phyloP scores from a whole-genome alignment of 2,797 vertebrate genomes.

The Lagorchestes hirsutus region DNA sequence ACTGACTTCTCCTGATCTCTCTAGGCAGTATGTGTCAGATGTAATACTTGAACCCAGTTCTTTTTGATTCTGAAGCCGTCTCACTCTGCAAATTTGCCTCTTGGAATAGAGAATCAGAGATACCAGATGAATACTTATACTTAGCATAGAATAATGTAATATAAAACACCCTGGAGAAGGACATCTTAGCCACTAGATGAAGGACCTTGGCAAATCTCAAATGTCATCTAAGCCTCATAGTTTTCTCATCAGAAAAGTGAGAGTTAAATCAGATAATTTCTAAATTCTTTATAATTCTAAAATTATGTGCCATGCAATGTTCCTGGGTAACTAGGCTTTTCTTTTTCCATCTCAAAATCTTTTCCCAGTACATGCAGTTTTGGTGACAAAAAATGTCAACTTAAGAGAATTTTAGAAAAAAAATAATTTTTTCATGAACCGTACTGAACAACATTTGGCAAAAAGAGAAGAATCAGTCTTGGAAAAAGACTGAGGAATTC shows the following conservation, averaged over 20 bases:
- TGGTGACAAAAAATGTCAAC: not conserved
- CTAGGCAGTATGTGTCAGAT: not conserved
- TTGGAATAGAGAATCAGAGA: not conserved
- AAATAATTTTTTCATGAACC: not conserved
- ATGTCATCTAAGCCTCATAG: not conserved
- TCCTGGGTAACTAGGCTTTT: not conserved
- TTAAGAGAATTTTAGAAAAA: not conserved
- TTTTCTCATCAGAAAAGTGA: not conserved
- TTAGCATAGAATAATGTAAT: not conserved
- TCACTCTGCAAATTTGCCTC: not conserved
- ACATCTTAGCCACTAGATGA: not conserved
- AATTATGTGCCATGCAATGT: not conserved
- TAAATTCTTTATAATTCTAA: not conserved
- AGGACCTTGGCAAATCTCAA: not conserved
- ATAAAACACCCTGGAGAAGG: not conserved
- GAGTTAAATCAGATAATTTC: not conserved
- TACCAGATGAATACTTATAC: not conserved
- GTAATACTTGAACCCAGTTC: not conserved
- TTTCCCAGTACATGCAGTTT: not conserved
- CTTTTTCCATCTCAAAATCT: not conserved
- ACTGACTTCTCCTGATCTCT: not conserved
- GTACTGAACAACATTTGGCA: not conserved
- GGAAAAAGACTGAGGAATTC: constrained; percentile 53
- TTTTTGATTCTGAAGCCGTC: not conserved
- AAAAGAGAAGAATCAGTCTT: not conserved